Percentiles rank a stretch among this genome's conserved stretches.
phyloP scores from a whole-genome alignment of 2,888 invertebrate species.

The Malacosoma neustria region DNA sequence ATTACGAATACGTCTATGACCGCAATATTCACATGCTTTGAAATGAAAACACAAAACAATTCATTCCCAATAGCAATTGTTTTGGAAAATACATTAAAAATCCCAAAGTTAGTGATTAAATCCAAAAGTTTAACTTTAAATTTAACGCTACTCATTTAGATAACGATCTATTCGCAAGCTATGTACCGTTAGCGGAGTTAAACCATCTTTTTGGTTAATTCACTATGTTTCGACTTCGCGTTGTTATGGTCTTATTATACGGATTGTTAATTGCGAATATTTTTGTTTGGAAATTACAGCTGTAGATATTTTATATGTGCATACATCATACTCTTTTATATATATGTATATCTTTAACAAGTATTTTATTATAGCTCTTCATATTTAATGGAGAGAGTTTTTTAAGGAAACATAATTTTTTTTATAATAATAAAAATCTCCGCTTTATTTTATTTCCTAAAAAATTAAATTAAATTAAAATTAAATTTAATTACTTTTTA shows the following conservation, averaged over 20 bases:
- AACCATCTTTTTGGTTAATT: slow-evolving; percentile 5
- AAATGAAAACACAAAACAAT: not conserved
- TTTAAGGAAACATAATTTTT: too few relatives aligned
- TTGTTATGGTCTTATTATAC: not conserved
- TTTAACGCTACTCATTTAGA: slow-evolving; percentile 27
- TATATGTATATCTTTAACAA: not conserved
- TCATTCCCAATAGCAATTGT: not conserved
- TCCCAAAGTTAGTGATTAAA: not conserved
- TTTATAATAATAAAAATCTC: too few relatives aligned
- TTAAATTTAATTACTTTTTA: too few relatives aligned
- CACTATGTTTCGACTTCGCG: not conserved
- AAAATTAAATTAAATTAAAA: too few relatives aligned
- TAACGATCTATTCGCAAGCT: slow-evolving; percentile 25
- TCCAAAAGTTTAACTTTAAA: not conserved
- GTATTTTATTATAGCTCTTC: not conserved
- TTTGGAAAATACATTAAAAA: not conserved
- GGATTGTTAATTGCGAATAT: not conserved
- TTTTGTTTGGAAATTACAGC: not conserved
- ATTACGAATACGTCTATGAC: too few relatives aligned
- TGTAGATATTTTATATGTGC: too few relatives aligned
- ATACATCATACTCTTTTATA: not conserved
- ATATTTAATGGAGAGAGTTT: too few relatives aligned
- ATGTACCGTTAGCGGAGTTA: slow-evolving; percentile 21
- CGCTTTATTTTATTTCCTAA: too few relatives aligned
- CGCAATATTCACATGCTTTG: too few relatives aligned